These are phyloP conservation scores for Condylura cristata DNA, from an alignment of 2,113 vertebrate species.

Conservation along the genomic window DNA sequence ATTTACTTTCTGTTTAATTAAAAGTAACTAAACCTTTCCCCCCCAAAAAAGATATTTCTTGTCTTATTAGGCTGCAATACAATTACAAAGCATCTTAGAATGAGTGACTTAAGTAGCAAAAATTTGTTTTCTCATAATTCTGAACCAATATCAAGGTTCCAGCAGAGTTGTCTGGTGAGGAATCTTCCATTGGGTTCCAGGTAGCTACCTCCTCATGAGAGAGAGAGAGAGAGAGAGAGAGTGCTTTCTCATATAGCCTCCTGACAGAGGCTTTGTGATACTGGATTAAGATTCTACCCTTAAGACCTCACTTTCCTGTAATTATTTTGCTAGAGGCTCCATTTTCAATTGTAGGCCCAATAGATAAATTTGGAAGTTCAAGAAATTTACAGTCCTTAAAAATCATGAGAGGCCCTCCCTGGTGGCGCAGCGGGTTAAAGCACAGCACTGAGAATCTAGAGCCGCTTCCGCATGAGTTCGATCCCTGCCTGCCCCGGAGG, in stretches of 20 bases:
- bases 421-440: too few species aligned
- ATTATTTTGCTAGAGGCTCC: not conserved
- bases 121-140: not conserved
- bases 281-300: not conserved
- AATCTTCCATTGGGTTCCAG: not conserved
- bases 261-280: not conserved
- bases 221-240: not conserved
- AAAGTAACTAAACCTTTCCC: constrained; percentile 21
- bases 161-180: not conserved
- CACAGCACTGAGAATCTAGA: too few species aligned
- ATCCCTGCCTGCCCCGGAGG: too few species aligned
- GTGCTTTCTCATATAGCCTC: not conserved
- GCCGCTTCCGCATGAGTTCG: too few species aligned
- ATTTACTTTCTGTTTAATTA: not conserved
- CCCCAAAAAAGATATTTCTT: not conserved
- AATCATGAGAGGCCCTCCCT: not conserved
- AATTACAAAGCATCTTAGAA: not conserved
- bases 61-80: not conserved
- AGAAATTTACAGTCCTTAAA: not conserved
- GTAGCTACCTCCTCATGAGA: not conserved
- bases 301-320: not conserved
- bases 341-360: not conserved
- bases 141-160: not conserved
- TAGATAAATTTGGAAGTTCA: not conserved
- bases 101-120: not conserved